phyloP scores from a whole-genome alignment of 2,113 vertebrate genomes.

The Piaya cayana region DNA sequence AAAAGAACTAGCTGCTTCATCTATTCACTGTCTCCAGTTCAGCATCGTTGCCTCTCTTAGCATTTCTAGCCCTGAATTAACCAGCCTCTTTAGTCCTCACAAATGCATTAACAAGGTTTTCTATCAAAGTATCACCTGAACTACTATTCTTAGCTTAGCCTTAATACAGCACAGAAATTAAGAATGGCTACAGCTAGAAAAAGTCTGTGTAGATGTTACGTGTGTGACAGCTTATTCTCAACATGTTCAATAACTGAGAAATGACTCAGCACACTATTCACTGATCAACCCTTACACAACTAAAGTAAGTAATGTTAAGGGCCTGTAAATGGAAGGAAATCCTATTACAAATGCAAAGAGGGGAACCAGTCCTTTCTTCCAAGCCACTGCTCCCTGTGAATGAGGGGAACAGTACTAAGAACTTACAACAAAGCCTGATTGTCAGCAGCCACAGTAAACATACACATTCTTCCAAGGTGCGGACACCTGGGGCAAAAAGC shows the following conservation, averaged over 20 bases:
- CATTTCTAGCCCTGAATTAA: not conserved
- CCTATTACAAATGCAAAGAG: constrained; percentile 55
- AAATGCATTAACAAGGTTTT: not conserved
- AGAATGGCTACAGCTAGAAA: not conserved
- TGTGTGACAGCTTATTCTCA: constrained; percentile 32
- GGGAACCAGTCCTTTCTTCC: constrained; percentile 48
- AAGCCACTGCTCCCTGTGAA: constrained; percentile 44
- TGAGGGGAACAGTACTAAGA: not conserved
- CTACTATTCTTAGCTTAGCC: constrained; percentile 22
- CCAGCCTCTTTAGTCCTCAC: not conserved
- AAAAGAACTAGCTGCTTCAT: not conserved
- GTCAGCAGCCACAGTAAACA: constrained; percentile 10
- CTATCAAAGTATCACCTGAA: constrained; percentile 6
- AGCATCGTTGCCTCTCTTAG: not conserved
- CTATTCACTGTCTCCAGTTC: not conserved
- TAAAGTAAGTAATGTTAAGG: constrained; percentile 50
- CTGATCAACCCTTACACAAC: constrained; percentile 26
- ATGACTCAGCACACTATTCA: constrained; percentile 40
- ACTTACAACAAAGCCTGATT: constrained; percentile 20
- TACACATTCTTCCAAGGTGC: not conserved
- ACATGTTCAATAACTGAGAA: constrained; percentile 49
- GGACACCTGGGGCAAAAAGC: not conserved
- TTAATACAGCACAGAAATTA: constrained; percentile 33
- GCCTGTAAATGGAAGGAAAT: constrained; percentile 53
- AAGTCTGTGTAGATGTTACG: not conserved